Evolutionary conservation across 2,797 vertebrate genomes (phyloP), one percentile per base, ranked within the genome.

Genomic region (Microcaecilia unicolor): DNA sequence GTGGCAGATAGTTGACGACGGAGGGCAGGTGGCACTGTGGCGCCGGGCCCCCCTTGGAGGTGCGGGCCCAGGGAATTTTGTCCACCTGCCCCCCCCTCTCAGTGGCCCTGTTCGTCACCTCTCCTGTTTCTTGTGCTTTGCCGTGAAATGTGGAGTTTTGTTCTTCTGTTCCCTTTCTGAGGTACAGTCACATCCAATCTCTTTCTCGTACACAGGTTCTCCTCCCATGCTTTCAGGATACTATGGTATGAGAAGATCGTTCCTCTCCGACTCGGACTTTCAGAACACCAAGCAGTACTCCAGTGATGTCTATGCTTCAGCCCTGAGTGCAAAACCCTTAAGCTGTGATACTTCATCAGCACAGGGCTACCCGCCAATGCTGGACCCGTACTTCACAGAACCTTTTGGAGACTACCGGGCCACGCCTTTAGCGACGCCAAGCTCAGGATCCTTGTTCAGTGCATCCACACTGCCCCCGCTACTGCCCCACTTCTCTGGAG

Each of bases 191-290:
- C n/a, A n/a, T n/a, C 18, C 9, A 6, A 9, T 18, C 41, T 47
- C 48, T 27, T 38, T 42, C 34, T 46, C 44, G 7, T 20, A 26
- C 15, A 16, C 67, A 97, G 95, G 91, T 10, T 87, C 91, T 2
- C 85, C 91, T 1, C 32, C 46, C 27, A 56, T 83, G 58, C 22
- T 61, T 2, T 67, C 88, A 1, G 59, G 81, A 31, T 95, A 88
- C 76, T 94, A 91, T 0, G 49, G 91, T 3, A 58, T 89, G 58
- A 76, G 89, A 53, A 88, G 90, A 22, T 41, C 91, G 10, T 86
- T 91, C 60, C 57, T 88, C 10, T 72, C 90, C 0, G 93, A 98
- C 23, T 44, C 87, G 0, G 95, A 97, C 51, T 86, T 91, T 65
- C 65, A 84, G 30, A 65, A 52, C 40, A 30, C 64, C 12, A 97